Base-by-base conservation (phyloP, 2,888 invertebrate species). In the Tinea semifulvella region DNA sequence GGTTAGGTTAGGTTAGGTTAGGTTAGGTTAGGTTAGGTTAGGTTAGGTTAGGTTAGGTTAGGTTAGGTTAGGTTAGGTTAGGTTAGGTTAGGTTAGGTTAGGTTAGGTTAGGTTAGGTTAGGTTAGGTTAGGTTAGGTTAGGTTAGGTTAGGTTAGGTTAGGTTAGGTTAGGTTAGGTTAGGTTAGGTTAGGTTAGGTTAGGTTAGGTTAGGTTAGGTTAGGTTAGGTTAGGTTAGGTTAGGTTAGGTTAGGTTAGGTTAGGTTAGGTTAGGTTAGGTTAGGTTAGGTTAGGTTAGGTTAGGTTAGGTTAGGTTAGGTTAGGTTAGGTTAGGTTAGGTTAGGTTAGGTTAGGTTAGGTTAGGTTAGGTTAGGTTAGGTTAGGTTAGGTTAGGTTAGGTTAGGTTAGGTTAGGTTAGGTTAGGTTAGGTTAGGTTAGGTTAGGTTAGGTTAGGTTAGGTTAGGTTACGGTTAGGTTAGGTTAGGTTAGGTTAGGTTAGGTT, bases 401-500 rank as follows among this genome's bases (percentile, higher is more conserved):
- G 25, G 25, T 25, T 25, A 25, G n/a, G 31, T 31, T 31, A 13
- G 31, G 31, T 31, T 31, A 31, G 31, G 31, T 31, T 31, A 31
- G 13, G 31, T 31, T 31, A 13, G 31, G 31, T 31, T 31, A 31
- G 31, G 31, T 31, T 31, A 31, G 31, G 31, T 31, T 31, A 31
- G 25, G 25, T 25, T 7, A 25, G 10, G n/a, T n/a, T n/a, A n/a
- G n/a, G 11, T 31, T 31, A 39, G 19, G 27, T 43, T 35, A 42
- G 22, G 26, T 45, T 25, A 27, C 31, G 27, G 48, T 50, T 48
- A 48, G 47, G 50, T 52, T 52, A 51, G 52, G 51, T 53, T 52
- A 49, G 50, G 51, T 50, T 51, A 49, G 51, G 53, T 53, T 53
- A 51, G 53, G 51, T 52, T 50, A 50, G 51, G 53, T 53, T 53